A percentile compares a stretch with the other conserved stretches of the same genome.
phyloP scores from a whole-genome alignment of 2,113 vertebrate species.

The Haliaeetus leucogaster region DNA sequence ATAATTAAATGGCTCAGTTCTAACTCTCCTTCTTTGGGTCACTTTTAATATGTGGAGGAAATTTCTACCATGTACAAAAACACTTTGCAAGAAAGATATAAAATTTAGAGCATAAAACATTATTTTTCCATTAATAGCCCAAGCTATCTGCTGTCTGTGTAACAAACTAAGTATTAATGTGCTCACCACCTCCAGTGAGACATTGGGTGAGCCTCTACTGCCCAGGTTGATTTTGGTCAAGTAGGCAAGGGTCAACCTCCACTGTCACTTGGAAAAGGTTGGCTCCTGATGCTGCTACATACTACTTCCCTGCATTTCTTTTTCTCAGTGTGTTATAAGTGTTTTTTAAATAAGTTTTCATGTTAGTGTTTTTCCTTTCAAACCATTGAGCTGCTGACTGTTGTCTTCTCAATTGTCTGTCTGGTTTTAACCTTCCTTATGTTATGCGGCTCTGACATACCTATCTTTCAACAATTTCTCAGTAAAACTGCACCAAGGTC shows the following conservation, averaged over 20 bases:
- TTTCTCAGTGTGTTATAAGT: background rate
- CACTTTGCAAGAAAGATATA: background rate
- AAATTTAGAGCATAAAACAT: background rate
- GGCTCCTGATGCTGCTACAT: background rate
- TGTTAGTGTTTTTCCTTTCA: background rate
- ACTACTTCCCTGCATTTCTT: background rate
- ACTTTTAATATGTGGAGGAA: background rate
- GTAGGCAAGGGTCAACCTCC: background rate
- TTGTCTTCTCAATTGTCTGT: background rate
- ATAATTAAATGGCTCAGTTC: background rate
- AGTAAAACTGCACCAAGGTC: background rate
- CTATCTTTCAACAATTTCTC: background rate
- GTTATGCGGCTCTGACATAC: background rate
- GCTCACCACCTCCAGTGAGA: background rate
- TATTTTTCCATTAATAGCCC: background rate
- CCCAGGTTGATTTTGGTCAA: background rate
- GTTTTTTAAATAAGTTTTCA: background rate
- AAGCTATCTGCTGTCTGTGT: background rate
- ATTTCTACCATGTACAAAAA: background rate
- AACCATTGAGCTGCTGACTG: background rate
- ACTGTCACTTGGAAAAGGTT: background rate
- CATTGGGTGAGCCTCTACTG: background rate
- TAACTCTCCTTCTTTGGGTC: background rate
- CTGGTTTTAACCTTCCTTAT: background rate
- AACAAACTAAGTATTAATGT: background rate